Evolutionary conservation across 2,113 vertebrate species (phyloP).

Genomic region (Vombatus ursinus): DNA sequence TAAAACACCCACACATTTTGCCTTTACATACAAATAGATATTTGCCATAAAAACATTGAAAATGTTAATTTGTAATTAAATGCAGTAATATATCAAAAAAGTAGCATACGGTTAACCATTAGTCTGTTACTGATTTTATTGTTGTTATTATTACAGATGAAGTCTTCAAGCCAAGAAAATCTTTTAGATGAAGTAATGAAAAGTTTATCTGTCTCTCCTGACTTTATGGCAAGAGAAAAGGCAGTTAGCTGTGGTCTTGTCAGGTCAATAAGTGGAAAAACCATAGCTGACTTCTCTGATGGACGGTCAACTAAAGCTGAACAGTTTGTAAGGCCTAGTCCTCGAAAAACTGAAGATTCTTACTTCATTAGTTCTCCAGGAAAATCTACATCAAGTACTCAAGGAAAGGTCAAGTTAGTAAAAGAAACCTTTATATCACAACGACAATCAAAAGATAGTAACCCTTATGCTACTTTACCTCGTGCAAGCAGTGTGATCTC

Average conservation of each 20-base stretch:
- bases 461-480: slow-evolving; percentile 91
- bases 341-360: slow-evolving; percentile 90
- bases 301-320: slow-evolving; percentile 82
- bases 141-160: slow-evolving; percentile 76
- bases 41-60: neutral
- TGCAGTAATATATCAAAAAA: slow-evolving; percentile 22
- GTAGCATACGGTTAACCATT: neutral
- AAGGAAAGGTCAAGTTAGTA: slow-evolving; percentile 86
- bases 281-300: slow-evolving; percentile 81
- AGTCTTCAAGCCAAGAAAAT: slow-evolving; percentile 94
- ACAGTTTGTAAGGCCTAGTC: slow-evolving; percentile 81
- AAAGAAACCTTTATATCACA: slow-evolving; percentile 84
- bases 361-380: slow-evolving; percentile 85
- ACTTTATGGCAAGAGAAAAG: slow-evolving; percentile 88
- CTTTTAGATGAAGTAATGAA: slow-evolving; percentile 93
- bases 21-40: neutral
- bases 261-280: slow-evolving; percentile 91
- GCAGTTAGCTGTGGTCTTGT: slow-evolving; percentile 86
- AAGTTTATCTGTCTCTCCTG: slow-evolving; percentile 87
- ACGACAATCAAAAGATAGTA: slow-evolving; percentile 88
- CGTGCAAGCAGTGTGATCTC: slow-evolving; percentile 98
- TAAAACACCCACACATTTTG: neutral
- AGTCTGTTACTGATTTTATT: slow-evolving; percentile 33
- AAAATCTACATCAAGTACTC: slow-evolving; percentile 82
- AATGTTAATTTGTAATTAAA: neutral